Percentiles rank a stretch among this genome's conserved stretches.
Conservation (phyloP, 2,888 invertebrate genomes). For the Elegia similella region DNA sequence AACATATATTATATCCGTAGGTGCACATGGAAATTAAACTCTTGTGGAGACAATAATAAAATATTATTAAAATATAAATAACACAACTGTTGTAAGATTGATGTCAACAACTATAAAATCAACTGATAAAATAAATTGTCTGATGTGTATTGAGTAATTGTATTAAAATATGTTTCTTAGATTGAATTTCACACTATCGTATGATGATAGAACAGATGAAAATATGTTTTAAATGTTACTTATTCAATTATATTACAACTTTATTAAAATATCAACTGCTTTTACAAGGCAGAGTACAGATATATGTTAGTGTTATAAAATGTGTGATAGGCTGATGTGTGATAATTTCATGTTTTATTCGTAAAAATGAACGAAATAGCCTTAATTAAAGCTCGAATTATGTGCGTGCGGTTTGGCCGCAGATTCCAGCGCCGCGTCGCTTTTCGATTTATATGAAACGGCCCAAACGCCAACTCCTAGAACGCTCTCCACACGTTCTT, state of each 20-base stretch:
- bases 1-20: conserved; percentile 3
- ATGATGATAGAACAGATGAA: background rate
- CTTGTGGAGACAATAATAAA: conserved; percentile 18
- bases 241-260: background rate
- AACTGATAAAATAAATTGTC: conserved; percentile 11
- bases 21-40: conserved; percentile 11
- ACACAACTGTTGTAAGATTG: conserved; percentile 21
- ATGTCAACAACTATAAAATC: conserved; percentile 22
- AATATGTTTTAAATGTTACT: conserved; percentile 5
- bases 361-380: too few relatives aligned
- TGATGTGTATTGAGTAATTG: conserved; percentile 6
- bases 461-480: too few relatives aligned
- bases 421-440: too few relatives aligned
- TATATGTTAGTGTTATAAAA: background rate
- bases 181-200: conserved; percentile 1
- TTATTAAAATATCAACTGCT: background rate
- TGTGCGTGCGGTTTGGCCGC: too few relatives aligned
- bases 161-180: background rate
- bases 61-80: conserved; percentile 23
- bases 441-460: too few relatives aligned
- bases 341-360: too few relatives aligned
- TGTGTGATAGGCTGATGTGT: background rate
- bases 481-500: too few relatives aligned
- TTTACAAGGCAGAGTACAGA: background rate
- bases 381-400: too few relatives aligned